Conservation (phyloP, 2,888 invertebrate species). For the Apamea monoglypha region DNA sequence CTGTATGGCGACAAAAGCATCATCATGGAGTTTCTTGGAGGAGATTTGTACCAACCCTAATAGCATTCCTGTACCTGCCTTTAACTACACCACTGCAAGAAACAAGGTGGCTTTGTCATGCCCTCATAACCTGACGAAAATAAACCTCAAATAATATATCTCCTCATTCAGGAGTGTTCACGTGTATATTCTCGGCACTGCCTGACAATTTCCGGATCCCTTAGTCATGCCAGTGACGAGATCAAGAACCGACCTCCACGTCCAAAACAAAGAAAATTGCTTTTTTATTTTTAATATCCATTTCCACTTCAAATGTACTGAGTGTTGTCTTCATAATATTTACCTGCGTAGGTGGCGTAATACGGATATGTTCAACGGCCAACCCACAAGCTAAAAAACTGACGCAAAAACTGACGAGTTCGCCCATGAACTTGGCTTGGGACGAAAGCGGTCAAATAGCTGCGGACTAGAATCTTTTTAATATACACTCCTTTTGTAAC, state of each 20-base stretch:
- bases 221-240: constrained; percentile 2
- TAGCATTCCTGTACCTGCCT: background rate
- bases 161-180: background rate
- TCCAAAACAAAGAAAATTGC: constrained; percentile 13
- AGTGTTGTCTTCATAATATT: constrained; percentile 27
- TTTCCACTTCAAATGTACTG: constrained; percentile 4
- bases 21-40: background rate
- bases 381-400: constrained; percentile 44
- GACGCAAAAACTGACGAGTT: constrained; percentile 31
- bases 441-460: constrained; percentile 24
- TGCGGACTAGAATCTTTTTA: constrained; percentile 1
- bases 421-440: constrained; percentile 52
- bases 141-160: background rate
- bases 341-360: constrained; percentile 30
- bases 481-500: background rate
- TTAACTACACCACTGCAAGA: background rate
- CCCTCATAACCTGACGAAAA: background rate
- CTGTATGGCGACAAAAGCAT: background rate
- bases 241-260: background rate
- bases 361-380: constrained; percentile 9
- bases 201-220: background rate
- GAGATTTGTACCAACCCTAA: background rate
- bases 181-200: background rate
- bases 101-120: background rate
- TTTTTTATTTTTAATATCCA: constrained; percentile 7